Conservation (phyloP, 2,113 vertebrate species). For the Pagrus major region DNA sequence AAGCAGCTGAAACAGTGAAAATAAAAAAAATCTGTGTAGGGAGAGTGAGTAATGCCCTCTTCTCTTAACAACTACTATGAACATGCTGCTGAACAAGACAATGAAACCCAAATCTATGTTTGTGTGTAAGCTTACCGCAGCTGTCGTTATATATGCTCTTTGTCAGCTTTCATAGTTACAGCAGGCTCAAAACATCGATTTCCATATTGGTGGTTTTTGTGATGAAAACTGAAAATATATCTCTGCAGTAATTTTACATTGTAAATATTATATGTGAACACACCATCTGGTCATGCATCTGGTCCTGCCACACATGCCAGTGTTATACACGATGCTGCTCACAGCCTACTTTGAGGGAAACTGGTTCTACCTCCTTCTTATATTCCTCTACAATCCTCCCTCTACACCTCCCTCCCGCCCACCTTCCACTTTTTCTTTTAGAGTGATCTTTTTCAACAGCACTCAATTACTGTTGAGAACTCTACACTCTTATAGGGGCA, state of each 20-base stretch:
- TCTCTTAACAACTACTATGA: neutral
- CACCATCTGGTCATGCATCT: conserved; percentile 65
- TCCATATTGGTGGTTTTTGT: conserved; percentile 51
- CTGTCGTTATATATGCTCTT: conserved; percentile 19
- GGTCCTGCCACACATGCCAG: conserved; percentile 32
- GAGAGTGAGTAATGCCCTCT: neutral
- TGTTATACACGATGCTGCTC: conserved; percentile 13
- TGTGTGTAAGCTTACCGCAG: neutral
- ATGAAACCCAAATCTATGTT: conserved; percentile 7
- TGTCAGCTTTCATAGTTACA: conserved; percentile 36
- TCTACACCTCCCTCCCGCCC: neutral
- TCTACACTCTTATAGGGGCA: conserved; percentile 34
- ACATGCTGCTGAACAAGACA: conserved; percentile 20
- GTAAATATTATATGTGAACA: conserved; percentile 55
- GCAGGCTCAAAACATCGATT: conserved; percentile 30
- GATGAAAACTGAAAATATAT: conserved; percentile 48
- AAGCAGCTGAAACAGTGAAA: neutral
- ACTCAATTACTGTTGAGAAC: conserved; percentile 55
- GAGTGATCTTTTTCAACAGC: conserved; percentile 48
- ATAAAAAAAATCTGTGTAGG: no score
- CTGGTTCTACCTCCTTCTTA: conserved; percentile 36
- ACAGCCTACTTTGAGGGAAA: conserved; percentile 35
- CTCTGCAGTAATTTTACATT: conserved; percentile 43
- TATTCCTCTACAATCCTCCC: neutral
- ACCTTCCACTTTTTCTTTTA: conserved; percentile 27